Conservation (phyloP, 2,797 vertebrate species). For the Lagorchestes hirsutus region DNA sequence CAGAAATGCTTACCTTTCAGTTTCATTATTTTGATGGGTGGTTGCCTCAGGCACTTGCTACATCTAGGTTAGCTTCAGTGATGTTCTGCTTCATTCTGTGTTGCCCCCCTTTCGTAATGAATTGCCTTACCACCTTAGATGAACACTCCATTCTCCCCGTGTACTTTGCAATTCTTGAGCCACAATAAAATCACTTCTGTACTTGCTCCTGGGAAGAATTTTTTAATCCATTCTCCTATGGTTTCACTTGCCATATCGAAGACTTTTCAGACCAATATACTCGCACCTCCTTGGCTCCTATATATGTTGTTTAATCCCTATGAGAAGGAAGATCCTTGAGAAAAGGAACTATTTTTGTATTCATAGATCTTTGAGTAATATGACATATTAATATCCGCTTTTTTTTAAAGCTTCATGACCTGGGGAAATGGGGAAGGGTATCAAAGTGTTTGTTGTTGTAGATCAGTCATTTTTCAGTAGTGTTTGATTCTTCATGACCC, state of each 20-base stretch:
- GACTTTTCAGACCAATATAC: background rate
- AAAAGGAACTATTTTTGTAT: background rate
- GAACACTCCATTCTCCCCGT: background rate
- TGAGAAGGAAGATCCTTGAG: background rate
- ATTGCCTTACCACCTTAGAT: background rate
- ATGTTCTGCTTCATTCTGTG: background rate
- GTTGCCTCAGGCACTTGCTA: no score
- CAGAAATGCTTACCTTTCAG: background rate
- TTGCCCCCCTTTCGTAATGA: background rate
- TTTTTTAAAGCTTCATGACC: background rate
- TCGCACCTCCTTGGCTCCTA: background rate
- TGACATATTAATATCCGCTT: background rate
- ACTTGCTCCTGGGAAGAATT: background rate
- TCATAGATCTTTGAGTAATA: background rate
- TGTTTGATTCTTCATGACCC: background rate
- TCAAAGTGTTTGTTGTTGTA: background rate
- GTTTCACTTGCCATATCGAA: background rate
- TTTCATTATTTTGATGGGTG: no score
- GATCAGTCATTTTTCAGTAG: background rate
- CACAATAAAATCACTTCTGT: background rate
- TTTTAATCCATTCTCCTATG: background rate
- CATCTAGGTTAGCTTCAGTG: background rate
- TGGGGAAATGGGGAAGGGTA: background rate
- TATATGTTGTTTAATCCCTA: background rate
- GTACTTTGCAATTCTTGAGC: background rate